Conservation (phyloP, 2,797 vertebrate species). For the Pangasius larnaudii region DNA sequence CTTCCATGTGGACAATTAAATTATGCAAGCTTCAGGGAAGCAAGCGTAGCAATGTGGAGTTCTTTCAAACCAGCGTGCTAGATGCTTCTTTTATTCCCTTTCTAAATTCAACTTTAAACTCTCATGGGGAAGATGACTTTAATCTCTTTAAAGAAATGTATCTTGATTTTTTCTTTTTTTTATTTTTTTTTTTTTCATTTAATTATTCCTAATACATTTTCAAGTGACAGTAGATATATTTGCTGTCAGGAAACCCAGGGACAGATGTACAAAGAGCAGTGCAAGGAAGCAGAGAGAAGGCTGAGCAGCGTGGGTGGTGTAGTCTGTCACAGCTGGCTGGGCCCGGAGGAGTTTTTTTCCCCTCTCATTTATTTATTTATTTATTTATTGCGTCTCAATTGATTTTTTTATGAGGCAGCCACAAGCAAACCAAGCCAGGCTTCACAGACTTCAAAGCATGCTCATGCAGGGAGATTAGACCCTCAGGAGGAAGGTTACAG, state of each 20-base stretch:
- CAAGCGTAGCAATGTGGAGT: slow-evolving; percentile 54
- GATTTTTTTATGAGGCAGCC: slow-evolving; percentile 51
- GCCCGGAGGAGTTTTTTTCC: slow-evolving; percentile 29
- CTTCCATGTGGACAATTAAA: slow-evolving; percentile 62
- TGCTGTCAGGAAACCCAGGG: slow-evolving; percentile 12
- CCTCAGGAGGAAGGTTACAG: slow-evolving; percentile 45
- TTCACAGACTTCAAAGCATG: slow-evolving; percentile 56
- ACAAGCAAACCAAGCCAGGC: slow-evolving; percentile 56
- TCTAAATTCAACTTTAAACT: slow-evolving; percentile 62
- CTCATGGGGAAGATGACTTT: neutral
- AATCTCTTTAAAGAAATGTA: neutral
- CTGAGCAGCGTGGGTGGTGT: slow-evolving; percentile 29
- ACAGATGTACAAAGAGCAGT: neutral
- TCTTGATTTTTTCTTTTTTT: neutral
- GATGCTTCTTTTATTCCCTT: slow-evolving; percentile 21
- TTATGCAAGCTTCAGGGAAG: slow-evolving; percentile 61
- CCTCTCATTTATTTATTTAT: slow-evolving; percentile 41
- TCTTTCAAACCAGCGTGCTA: slow-evolving; percentile 20
- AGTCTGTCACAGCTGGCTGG: slow-evolving; percentile 50
- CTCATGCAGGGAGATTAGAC: slow-evolving; percentile 55
- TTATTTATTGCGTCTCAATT: slow-evolving; percentile 49
- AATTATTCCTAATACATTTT: slow-evolving; percentile 4
- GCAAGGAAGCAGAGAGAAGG: slow-evolving; percentile 4
- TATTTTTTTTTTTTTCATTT: neutral
- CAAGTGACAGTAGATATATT: slow-evolving; percentile 8